Evolutionary conservation across 2,888 invertebrate genomes (phyloP), one percentile per base, ranked within the genome.

Genomic region (Eubasilissa splendida): DNA sequence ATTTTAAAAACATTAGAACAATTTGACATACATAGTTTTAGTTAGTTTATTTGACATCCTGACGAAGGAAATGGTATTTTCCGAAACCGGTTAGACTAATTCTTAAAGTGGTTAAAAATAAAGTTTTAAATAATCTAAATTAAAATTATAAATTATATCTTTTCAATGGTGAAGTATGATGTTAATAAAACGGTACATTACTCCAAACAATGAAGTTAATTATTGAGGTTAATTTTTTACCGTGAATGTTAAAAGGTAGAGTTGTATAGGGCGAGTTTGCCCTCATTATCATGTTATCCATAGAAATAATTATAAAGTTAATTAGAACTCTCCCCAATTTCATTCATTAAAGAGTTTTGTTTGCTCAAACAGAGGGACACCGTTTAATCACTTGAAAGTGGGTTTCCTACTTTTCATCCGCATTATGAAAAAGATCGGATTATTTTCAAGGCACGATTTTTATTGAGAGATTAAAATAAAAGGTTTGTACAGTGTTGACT

Each of bases 261-360:
- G 59, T 63, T 50, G 60, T 31, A 12, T 65, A 52, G 4, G 42
- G n/a, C n/a, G 63, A 60, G 52, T 58, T 58, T 71, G 12, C 53
- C 50, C 53, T 71, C 63, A 58, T 65, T 79, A 63, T 79, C 65
- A 56, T 79, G 42, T 74, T 65, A 14, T 31, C 73, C 54, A 50
- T 74, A 65, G 77, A 80, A 80, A 80, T 80, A 58, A 73, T 80
- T 73, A 56, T 31, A 77, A 77, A 80, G 77, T 80, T 80, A 80
- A 80, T 80, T 77, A 80, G 52, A 63, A 70, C 31, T 52, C 70
- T 53, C 52, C 77, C 52, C 53, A 66, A 54, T 71, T 70, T 77
- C 14, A 75, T 75, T 75, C 76, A 79, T 75, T 75, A 79, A 79
- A 75, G 80, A 80, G 74, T 80, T 77, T 77, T 77, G 70, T 71